Conservation (phyloP, 2,888 invertebrate species). For the Chelonus formosanus region DNA sequence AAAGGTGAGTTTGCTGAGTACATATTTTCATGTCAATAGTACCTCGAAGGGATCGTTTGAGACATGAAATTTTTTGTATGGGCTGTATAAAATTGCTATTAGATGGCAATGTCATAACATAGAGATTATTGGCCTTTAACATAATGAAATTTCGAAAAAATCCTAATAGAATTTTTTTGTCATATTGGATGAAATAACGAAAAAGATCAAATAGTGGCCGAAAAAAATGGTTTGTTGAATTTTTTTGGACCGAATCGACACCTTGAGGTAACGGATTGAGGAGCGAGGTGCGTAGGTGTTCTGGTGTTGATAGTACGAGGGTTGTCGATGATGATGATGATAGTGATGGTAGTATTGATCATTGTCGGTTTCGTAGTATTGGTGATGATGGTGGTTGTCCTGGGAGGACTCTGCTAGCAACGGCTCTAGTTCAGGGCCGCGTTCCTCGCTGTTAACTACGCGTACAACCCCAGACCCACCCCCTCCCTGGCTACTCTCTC, state of each 20-base stretch:
- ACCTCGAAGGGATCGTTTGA: too few species aligned
- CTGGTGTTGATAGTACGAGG: constrained; percentile 56
- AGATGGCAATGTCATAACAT: too few species aligned
- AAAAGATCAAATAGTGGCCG: constrained; percentile 1
- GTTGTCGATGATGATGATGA: constrained; percentile 55
- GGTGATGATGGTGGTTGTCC: constrained; percentile 56
- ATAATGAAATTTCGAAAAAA: constrained; percentile 4
- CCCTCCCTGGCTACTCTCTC: constrained; percentile 65
- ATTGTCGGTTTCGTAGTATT: constrained; percentile 50
- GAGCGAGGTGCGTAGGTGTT: constrained; percentile 63
- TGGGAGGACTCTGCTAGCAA: constrained; percentile 62
- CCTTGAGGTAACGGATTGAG: constrained; percentile 64
- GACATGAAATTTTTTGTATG: too few species aligned
- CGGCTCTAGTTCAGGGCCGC: constrained; percentile 63
- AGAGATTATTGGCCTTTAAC: too few species aligned
- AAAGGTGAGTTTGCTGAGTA: too few species aligned
- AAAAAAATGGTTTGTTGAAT: constrained; percentile 31
- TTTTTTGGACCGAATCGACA: constrained; percentile 54
- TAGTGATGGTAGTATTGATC: constrained; percentile 51
- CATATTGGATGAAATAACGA: constrained; percentile 12
- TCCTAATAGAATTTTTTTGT: constrained; percentile 12
- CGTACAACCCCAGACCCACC: constrained; percentile 61
- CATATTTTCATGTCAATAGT: too few species aligned
- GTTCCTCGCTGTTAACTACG: constrained; percentile 61
- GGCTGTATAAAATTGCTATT: too few species aligned